phyloP scores from a whole-genome alignment of 2,888 invertebrate genomes.

The Amaurobius ferox region DNA sequence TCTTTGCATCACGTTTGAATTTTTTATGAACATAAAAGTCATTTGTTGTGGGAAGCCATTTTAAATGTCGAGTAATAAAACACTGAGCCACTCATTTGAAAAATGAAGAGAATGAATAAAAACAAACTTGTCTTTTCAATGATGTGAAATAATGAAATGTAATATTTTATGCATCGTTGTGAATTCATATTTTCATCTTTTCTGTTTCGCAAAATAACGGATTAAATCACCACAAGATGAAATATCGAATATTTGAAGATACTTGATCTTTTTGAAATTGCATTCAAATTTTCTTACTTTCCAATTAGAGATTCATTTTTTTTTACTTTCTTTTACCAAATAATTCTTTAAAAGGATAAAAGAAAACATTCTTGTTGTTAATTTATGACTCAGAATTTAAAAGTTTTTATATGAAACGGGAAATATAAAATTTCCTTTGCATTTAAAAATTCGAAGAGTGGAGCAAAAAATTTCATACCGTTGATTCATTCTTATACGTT shows the following conservation, averaged over 20 bases:
- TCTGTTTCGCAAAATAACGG: slow-evolving; percentile 8
- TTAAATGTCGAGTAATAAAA: not conserved
- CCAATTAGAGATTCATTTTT: slow-evolving; percentile 14
- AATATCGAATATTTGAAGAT: slow-evolving; percentile 16
- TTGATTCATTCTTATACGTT: slow-evolving; percentile 2
- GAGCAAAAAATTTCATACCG: slow-evolving; percentile 9
- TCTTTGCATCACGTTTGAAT: no score
- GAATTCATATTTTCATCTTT: not conserved
- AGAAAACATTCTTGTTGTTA: slow-evolving; percentile 12
- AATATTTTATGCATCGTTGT: slow-evolving; percentile 16
- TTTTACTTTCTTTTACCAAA: not conserved
- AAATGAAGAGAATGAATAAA: not conserved
- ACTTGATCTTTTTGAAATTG: slow-evolving; percentile 3
- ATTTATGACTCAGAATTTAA: slow-evolving; percentile 9
- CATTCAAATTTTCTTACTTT: slow-evolving; percentile 8
- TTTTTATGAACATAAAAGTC: not conserved
- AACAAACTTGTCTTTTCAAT: slow-evolving; percentile 14
- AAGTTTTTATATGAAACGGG: slow-evolving; percentile 8
- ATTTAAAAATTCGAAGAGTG: slow-evolving; percentile 1
- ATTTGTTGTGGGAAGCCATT: not conserved
- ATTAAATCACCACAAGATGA: slow-evolving; percentile 16
- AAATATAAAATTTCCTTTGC: slow-evolving; percentile 9
- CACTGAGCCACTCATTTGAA: not conserved
- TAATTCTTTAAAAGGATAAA: slow-evolving; percentile 14
- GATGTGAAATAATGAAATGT: slow-evolving; percentile 8